phyloP scores from a whole-genome alignment of 2,797 vertebrate genomes.

The Chelon auratus region DNA sequence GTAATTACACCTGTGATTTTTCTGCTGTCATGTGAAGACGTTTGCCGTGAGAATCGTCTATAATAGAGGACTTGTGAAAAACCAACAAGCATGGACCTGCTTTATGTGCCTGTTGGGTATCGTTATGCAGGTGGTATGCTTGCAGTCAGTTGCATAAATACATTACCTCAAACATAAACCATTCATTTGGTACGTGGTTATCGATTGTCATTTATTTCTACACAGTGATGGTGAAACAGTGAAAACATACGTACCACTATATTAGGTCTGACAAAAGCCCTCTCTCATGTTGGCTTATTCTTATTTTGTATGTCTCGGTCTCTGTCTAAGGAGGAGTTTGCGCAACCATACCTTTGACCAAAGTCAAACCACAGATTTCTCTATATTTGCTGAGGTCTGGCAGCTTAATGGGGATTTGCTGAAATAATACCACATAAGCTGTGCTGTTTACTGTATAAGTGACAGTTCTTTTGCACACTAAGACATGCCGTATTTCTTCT shows the following conservation, averaged over 20 bases:
- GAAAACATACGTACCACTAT: neutral
- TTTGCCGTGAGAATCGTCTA: slow-evolving; percentile 16
- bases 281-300: neutral
- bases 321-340: slow-evolving; percentile 1
- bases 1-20: slow-evolving; percentile 14
- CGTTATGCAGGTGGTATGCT: slow-evolving; percentile 18
- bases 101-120: slow-evolving; percentile 25
- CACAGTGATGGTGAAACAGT: slow-evolving; percentile 12
- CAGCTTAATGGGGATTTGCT: slow-evolving; percentile 17
- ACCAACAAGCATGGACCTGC: neutral
- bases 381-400: slow-evolving; percentile 3
- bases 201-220: slow-evolving; percentile 4
- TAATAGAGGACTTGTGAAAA: slow-evolving; percentile 6
- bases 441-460: neutral
- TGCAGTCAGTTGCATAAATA: neutral
- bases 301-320: neutral
- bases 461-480: neutral
- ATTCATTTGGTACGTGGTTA: neutral
- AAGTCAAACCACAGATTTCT: slow-evolving; percentile 9
- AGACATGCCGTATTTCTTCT: neutral
- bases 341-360: neutral
- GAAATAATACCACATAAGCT: slow-evolving; percentile 1
- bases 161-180: slow-evolving; percentile 2
- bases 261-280: neutral
- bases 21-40: slow-evolving; percentile 48